phyloP scores from a whole-genome alignment of 2,797 vertebrate genomes.

The Myiotriccus ornatus region DNA sequence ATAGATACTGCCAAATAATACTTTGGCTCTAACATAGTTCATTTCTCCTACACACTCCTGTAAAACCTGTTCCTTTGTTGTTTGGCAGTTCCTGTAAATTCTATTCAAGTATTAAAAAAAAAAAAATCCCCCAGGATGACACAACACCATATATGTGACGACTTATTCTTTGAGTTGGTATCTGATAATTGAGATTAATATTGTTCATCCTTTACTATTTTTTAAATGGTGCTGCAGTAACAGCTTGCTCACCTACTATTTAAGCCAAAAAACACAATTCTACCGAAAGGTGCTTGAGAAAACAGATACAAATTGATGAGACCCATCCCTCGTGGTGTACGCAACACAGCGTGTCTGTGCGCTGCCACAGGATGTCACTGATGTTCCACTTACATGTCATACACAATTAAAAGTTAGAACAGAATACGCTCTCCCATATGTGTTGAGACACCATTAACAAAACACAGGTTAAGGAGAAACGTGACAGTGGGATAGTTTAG shows the following conservation, averaged over 20 bases:
- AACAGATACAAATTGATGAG: not conserved
- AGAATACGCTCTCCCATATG: not conserved
- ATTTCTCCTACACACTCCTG: not conserved
- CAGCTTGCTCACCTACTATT: not conserved
- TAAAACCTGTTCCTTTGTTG: not conserved
- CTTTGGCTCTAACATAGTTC: not conserved
- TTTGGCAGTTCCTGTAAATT: not conserved
- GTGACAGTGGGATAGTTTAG: not conserved
- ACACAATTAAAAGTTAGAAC: not conserved
- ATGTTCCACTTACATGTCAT: not conserved
- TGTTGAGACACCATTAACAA: not conserved
- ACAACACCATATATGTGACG: not conserved
- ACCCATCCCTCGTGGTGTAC: too few relatives aligned
- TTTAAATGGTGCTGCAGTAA: not conserved
- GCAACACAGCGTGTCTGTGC: not conserved
- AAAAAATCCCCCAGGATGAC: not conserved
- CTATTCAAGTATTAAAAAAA: not conserved
- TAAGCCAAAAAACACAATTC: not conserved
- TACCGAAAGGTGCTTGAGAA: not conserved
- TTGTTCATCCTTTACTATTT: not conserved
- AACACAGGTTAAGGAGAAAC: not conserved
- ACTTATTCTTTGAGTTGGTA: not conserved
- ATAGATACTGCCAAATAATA: not conserved
- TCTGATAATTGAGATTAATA: not conserved
- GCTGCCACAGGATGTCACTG: conserved; percentile 1